Base-by-base conservation (phyloP, 64 coral and sea anemone genomes). In the Astreopora myriophthalma region DNA sequence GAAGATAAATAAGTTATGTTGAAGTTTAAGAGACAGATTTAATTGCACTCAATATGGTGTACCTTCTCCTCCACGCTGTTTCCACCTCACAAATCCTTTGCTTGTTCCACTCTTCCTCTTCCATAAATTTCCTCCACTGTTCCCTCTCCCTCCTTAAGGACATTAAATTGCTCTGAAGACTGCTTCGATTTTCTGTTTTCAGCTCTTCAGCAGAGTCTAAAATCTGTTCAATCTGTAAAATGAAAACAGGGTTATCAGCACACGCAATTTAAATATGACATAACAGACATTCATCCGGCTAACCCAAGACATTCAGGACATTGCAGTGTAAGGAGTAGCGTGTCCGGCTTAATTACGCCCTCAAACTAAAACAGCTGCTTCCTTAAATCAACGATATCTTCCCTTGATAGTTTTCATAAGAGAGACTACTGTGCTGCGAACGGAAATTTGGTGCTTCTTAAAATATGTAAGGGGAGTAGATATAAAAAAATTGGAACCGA, bases 41-140 rank as follows among this genome's bases (percentile, higher is more conserved):
- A 44, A 19, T 32, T 42, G 33, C 8, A 14, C 39, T 24, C 5
- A 38, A 46, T 22, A 1, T 38, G 32, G 14, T 55, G 33, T 83
- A 83, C 79, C 79, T 83, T 64, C 38, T 64, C 52, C 11, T 64
- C 79, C 79, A 83, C n/a, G 52, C 79, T 37, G 52, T 38, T 83
- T 83, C 79, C 2, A 83, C 55, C 32, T 83, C 79, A 8, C 32
- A 31, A 37, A 83, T 55, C 2, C 13, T 63, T 1, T 63, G 27
- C 57, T 34, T 83, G 57, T 83, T 65, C 79, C 79, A 37, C 8
- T 64, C 79, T 1, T 83, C 79, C 32, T 62, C 3, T 39, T 83
- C 79, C 79, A 83, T 83, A 33, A 83, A 83, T 8, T 22, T 38
- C 22, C 20, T 63, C 79, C 79, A 83, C 31, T 65, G 1, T 3